Base-by-base conservation (phyloP, 1,140 invertebrate genomes). In the Liolophura sinensis region DNA sequence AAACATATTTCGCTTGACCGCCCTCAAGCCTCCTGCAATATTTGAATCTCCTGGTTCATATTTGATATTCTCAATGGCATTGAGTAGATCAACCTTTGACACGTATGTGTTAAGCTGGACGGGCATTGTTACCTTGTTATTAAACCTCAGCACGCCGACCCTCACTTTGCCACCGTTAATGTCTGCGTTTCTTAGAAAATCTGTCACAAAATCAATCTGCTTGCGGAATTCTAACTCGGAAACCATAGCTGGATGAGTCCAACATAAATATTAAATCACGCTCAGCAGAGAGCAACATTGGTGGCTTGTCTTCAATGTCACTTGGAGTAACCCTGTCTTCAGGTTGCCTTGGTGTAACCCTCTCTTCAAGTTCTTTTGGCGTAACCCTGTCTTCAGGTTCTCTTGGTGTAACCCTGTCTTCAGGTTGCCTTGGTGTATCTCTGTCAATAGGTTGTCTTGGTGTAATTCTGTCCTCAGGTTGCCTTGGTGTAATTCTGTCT, bases 191-290 rank as follows among this genome's bases (percentile, higher is more conserved):
- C 52, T 49, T 6, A 72, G 59, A 60, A 78, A 70, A 9, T 68
- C 64, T 59, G 65, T 67, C 0, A 72, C 57, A 51, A 70, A 76
- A 27, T 70, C 64, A 31, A 75, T 31, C 65, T 75, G 67, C 16
- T 55, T 46, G 55, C 62, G 48, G 62, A 75, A 79, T 40, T 77
- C 74, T 20, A 57, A 47, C 62, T 63, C 55, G 18, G 65, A 66
- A 47, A 78, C n/a, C 72, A 50, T 75, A 77, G 15, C 71, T 70
- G 14, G 78, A 79, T 14, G 76, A 67, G 52, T 79, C 78, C 60
- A 79, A 51, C 0, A 71, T 46, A 27, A 76, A 73, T 12, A 73
- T 68, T 20, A 75, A 22, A 51, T 75, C 71, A 20, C 67, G 46
- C 14, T n/a, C 15, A 54, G 56, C 70, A 20, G 69, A 40, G 9